Percentiles rank a stretch among this genome's conserved stretches.
Evolutionary conservation across 2,113 vertebrate species (phyloP).

Genomic region (Lampris megalopsis): DNA sequence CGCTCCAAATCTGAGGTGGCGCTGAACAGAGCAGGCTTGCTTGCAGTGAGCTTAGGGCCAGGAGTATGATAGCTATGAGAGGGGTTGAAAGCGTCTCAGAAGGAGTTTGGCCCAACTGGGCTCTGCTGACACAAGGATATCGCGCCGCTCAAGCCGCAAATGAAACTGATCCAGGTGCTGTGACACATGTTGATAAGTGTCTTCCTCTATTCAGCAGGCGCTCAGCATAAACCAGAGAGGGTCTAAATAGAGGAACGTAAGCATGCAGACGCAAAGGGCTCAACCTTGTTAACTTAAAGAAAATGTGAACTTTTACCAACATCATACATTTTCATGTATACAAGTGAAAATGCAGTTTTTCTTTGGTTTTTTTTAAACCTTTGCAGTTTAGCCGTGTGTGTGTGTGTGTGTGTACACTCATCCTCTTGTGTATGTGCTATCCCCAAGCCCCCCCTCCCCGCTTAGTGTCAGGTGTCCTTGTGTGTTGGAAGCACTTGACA

Average conservation of each 20-base stretch:
- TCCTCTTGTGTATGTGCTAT: constrained; percentile 43
- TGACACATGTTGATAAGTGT: constrained; percentile 82
- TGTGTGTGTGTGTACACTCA: constrained; percentile 6
- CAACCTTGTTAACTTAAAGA: constrained; percentile 47
- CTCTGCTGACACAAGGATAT: constrained; percentile 84
- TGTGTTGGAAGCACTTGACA: constrained; percentile 91
- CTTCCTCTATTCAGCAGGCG: constrained; percentile 67
- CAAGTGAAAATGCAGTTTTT: not conserved
- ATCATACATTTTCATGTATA: constrained; percentile 16
- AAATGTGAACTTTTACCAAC: constrained; percentile 31
- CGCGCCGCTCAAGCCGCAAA: constrained; percentile 86
- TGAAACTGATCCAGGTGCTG: constrained; percentile 92
- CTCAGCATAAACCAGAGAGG: constrained; percentile 44
- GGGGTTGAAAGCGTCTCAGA: constrained; percentile 66
- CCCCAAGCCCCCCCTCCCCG: constrained; percentile 62
- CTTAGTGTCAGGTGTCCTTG: constrained; percentile 82
- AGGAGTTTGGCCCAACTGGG: constrained; percentile 59
- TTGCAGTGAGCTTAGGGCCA: constrained; percentile 59
- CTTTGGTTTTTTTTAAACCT: not conserved
- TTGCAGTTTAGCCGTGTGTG: constrained; percentile 38
- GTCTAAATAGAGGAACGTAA: constrained; percentile 54
- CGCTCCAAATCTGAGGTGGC: constrained; percentile 76
- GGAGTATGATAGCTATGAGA: constrained; percentile 32
- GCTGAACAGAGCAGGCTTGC: constrained; percentile 76
- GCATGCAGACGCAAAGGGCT: constrained; percentile 29